Conservation (phyloP, 2,888 invertebrate genomes). For the Chorisops tibialis region DNA sequence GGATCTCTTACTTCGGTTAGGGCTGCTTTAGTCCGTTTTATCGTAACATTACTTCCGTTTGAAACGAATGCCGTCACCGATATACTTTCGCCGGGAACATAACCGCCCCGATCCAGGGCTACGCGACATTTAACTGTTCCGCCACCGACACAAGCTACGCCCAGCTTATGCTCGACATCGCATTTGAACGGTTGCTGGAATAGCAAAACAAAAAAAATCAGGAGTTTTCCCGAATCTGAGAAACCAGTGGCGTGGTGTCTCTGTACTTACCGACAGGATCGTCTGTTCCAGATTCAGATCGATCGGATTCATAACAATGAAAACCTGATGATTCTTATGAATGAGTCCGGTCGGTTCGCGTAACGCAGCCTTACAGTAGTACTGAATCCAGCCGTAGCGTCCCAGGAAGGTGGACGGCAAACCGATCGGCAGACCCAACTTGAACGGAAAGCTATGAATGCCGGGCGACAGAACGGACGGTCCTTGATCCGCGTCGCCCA, state of each 20-base stretch:
- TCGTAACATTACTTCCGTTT: conserved; percentile 81
- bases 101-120: conserved; percentile 85
- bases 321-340: conserved; percentile 95
- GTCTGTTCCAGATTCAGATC: conserved; percentile 88
- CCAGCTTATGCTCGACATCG: conserved; percentile 86
- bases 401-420: conserved; percentile 90
- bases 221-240: not conserved
- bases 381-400: conserved; percentile 93
- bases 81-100: conserved; percentile 92
- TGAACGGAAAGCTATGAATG: conserved; percentile 93
- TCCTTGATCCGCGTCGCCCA: conserved; percentile 83
- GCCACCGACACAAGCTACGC: conserved; percentile 82
- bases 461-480: conserved; percentile 83
- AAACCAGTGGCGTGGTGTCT: not conserved
- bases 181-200: conserved; percentile 82
- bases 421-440: conserved; percentile 83
- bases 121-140: conserved; percentile 85
- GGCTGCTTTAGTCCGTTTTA: conserved; percentile 81
- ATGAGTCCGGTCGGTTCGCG: conserved; percentile 80
- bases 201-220: conserved; percentile 35
- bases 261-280: conserved; percentile 72
- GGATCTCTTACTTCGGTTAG: conserved; percentile 60
- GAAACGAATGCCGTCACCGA: conserved; percentile 78
- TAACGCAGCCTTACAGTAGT: conserved; percentile 86
- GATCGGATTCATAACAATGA: conserved; percentile 94